Base-by-base conservation (phyloP, 2,888 invertebrate genomes). In the Glaucopsyche alexis region DNA sequence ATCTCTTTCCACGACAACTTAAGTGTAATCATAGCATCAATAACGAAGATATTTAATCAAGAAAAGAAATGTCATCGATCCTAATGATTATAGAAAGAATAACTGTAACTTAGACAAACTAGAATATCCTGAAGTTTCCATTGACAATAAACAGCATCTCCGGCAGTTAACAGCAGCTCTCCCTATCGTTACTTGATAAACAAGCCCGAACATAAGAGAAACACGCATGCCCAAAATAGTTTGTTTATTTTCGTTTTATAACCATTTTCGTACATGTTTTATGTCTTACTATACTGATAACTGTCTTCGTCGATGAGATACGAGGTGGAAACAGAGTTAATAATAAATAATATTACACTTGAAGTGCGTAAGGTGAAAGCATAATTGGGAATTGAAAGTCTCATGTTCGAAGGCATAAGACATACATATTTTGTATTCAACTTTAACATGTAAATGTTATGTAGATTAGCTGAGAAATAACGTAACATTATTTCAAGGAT, bases 171-270 rank as follows among this genome's bases (percentile, higher is more conserved):
- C 87, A 82, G 76, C 77, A 82, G 76, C 77, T 78, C 81, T 80
- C 82, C 83, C 75, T 78, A 84, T 84, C 80, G 82, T 84, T 84
- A 84, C 85, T 84, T 86, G 85, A 89, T 89, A 89, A 90, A 90
- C 89, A 89, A 83, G 83, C 84, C 85, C 79, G 81, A 79, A 74
- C 80, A 81, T 80, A 82, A 82, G 84, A 84, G 84, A 84, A 87
- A 83, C 85, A 85, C 79, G 82, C 81, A 80, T 75, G 83, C 84
- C 87, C 82, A 81, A 89, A 88, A 90, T 90, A 90, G 78, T 83
- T 81, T 87, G 69, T 69, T 69, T 69, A 69, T 69, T 69, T 69
- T 47, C 47, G 49, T 69, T 69, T 49, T 69, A 69, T 69, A 47
- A 69, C 69, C 47, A 69, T 69, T 69, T 52, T 67, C 67, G 42